Percentiles rank a stretch among this genome's conserved stretches.
Conservation (phyloP, 2,797 vertebrate genomes). For the Hyperoplus lanceolatus region DNA sequence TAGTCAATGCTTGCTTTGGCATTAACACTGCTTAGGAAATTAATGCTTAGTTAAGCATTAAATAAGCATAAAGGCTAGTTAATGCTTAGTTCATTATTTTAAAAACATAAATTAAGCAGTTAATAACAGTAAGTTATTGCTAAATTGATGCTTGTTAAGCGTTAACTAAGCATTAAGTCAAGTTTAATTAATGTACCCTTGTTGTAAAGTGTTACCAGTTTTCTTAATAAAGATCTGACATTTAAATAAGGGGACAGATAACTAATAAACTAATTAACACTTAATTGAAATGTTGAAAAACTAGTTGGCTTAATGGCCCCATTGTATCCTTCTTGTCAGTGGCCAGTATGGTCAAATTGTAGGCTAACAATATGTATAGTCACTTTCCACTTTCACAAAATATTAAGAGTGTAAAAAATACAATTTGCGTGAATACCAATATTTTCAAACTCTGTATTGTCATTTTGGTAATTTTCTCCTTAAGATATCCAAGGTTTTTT, state of each 20-base stretch:
- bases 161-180: too few species aligned
- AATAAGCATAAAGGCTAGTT: too few species aligned
- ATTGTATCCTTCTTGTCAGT: not conserved
- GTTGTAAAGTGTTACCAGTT: too few species aligned
- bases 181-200: too few species aligned
- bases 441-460: not conserved
- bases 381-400: not conserved
- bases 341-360: not conserved
- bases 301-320: not conserved
- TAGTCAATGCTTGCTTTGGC: too few species aligned
- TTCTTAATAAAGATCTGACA: not conserved
- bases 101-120: too few species aligned
- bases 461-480: slow-evolving; percentile 41
- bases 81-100: too few species aligned
- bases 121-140: too few species aligned
- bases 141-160: too few species aligned
- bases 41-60: too few species aligned
- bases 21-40: too few species aligned
- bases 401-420: not conserved
- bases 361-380: not conserved
- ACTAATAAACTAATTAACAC: not conserved
- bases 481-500: slow-evolving; percentile 14
- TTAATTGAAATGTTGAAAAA: not conserved
- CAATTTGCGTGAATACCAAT: not conserved
- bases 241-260: not conserved